Conservation (phyloP, 1,140 invertebrate species). For the Panulirus ornatus region DNA sequence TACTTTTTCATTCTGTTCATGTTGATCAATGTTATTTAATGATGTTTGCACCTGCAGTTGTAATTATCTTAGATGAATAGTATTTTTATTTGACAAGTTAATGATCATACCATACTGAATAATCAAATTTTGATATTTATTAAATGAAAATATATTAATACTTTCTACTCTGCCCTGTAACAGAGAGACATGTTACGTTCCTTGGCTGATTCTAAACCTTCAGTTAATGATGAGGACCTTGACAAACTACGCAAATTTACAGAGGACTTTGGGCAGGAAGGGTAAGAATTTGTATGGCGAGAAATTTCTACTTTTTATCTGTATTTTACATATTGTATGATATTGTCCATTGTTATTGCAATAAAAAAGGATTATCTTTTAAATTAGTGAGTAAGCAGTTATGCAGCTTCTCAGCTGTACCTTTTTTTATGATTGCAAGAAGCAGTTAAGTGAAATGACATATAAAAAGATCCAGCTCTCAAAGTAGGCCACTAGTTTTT, state of each 20-base stretch:
- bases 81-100: too few species aligned
- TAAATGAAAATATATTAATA: too few species aligned
- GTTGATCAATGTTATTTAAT: too few species aligned
- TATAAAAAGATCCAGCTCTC: not conserved
- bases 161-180: not conserved
- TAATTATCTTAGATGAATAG: too few species aligned
- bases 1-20: too few species aligned
- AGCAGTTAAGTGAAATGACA: not conserved
- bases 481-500: not conserved
- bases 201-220: constrained; percentile 95
- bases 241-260: constrained; percentile 96
- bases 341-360: not conserved
- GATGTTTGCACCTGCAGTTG: too few species aligned
- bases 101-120: too few species aligned
- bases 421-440: not conserved
- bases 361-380: not conserved
- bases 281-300: constrained; percentile 81
- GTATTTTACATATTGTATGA: constrained; percentile 22
- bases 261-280: constrained; percentile 99
- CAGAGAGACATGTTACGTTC: constrained; percentile 96
- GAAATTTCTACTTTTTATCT: not conserved
- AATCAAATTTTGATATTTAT: too few species aligned
- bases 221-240: constrained; percentile 98
- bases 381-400: not conserved
- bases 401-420: not conserved